A percentile compares a stretch with the other conserved stretches of the same genome.
Conservation (phyloP, 2,888 invertebrate genomes). For the Digitonthophagus gazella region DNA sequence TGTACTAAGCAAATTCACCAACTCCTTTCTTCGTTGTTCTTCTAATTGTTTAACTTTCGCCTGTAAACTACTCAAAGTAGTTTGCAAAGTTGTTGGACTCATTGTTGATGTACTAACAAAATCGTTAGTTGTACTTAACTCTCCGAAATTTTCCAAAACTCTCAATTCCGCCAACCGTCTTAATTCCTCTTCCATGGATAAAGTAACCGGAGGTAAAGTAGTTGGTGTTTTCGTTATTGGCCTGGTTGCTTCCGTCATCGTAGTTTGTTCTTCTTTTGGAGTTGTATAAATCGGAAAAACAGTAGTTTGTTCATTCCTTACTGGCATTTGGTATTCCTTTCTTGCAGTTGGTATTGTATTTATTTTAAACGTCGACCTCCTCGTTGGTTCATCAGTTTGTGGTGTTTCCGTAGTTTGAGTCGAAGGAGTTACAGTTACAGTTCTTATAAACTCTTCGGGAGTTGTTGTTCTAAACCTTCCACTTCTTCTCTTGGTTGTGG, state of each 20-base stretch:
- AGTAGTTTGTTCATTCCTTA: slow-evolving; percentile 11
- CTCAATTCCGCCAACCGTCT: slow-evolving; percentile 21
- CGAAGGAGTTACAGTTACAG: slow-evolving; percentile 23
- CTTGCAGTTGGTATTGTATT: slow-evolving; percentile 41
- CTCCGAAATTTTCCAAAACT: slow-evolving; percentile 22
- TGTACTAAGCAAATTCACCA: slow-evolving; percentile 45
- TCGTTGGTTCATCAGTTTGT: slow-evolving; percentile 34
- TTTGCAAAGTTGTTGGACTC: slow-evolving; percentile 23
- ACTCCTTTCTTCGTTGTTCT: slow-evolving; percentile 46
- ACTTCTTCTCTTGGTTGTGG: slow-evolving; percentile 28
- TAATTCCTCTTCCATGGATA: slow-evolving; percentile 13
- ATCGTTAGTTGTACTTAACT: slow-evolving; percentile 24
- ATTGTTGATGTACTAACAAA: slow-evolving; percentile 42
- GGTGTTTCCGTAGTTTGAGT: slow-evolving; percentile 17
- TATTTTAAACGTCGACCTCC: slow-evolving; percentile 51
- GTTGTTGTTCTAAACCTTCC: slow-evolving; percentile 18
- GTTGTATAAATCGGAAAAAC: slow-evolving; percentile 26
- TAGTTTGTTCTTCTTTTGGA: slow-evolving; percentile 22
- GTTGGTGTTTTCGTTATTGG: slow-evolving; percentile 23
- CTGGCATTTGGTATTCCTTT: slow-evolving; percentile 8
- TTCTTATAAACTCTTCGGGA: slow-evolving; percentile 17
- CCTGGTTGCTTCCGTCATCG: slow-evolving; percentile 24
- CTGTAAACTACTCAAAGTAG: slow-evolving; percentile 36
- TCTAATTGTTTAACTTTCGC: slow-evolving; percentile 43
- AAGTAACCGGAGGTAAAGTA: neutral